phyloP scores from a whole-genome alignment of 2,888 invertebrate species.

The Parochlus steinenii region DNA sequence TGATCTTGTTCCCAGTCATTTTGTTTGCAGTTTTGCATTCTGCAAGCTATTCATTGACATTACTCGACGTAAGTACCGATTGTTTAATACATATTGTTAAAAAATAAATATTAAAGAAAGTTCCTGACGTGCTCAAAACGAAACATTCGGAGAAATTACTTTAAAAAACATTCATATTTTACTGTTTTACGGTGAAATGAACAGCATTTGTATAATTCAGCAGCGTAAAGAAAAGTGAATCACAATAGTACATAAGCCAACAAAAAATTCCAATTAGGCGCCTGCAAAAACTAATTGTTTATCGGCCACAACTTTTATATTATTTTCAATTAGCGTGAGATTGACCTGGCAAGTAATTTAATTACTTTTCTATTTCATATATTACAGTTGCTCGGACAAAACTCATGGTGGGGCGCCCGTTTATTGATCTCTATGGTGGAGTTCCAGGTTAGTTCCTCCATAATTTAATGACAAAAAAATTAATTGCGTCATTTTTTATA shows the following conservation, averaged over 20 bases:
- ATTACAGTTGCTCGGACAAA: conserved; percentile 74
- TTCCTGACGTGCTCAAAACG: no score
- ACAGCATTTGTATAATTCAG: no score
- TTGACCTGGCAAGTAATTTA: not conserved
- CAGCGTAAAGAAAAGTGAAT: no score
- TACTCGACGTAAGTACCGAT: conserved; percentile 85
- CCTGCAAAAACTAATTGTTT: no score
- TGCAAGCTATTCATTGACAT: conserved; percentile 74
- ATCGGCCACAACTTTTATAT: not conserved
- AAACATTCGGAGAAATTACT: no score
- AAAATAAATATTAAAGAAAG: not conserved
- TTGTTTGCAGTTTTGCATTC: conserved; percentile 87
- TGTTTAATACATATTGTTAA: conserved; percentile 1
- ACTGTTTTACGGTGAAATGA: no score
- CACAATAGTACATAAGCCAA: no score
- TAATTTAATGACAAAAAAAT: no score
- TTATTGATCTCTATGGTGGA: conserved; percentile 76
- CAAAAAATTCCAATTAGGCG: no score
- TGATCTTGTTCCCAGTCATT: conserved; percentile 79
- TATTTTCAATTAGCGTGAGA: not conserved
- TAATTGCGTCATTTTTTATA: no score
- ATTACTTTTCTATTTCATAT: not conserved
- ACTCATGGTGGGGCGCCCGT: conserved; percentile 77
- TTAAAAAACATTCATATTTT: no score
- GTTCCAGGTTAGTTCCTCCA: conserved; percentile 79